Percentiles rank a stretch among this genome's conserved stretches.
These are phyloP conservation scores for Atta cephalotes DNA, from an alignment of 1,140 invertebrate species.

Conservation along the genomic window DNA sequence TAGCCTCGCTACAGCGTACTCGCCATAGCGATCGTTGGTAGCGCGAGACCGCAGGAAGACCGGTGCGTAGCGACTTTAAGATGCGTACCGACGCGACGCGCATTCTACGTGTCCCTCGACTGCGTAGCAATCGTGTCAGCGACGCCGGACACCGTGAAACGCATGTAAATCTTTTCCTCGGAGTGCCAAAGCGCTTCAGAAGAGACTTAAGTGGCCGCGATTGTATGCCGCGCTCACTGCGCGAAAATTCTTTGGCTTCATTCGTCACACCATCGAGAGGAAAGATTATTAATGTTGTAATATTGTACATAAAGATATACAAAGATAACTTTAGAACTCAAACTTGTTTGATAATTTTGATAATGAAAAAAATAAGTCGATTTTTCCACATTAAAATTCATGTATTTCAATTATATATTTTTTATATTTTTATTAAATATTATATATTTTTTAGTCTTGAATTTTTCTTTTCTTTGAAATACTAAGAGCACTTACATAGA, in stretches of 20 bases:
- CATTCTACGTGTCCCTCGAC: constrained; percentile 76
- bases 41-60: constrained; percentile 72
- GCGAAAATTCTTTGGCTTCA: constrained; percentile 10
- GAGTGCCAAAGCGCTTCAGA: constrained; percentile 57
- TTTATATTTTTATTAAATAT: too few species aligned
- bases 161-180: constrained; percentile 76
- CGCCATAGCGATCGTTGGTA: constrained; percentile 54
- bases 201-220: constrained; percentile 57
- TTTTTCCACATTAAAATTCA: not conserved
- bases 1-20: constrained; percentile 57
- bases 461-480: too few species aligned
- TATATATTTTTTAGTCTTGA: too few species aligned
- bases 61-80: constrained; percentile 74
- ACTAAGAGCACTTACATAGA: too few species aligned
- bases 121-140: constrained; percentile 78
- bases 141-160: constrained; percentile 75
- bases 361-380: not conserved
- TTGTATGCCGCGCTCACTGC: constrained; percentile 20
- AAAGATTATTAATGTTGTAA: not conserved
- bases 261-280: not conserved
- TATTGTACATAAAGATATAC: not conserved
- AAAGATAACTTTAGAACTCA: not conserved
- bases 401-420: not conserved
- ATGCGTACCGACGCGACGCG: constrained; percentile 78
- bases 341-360: not conserved